Conservation (phyloP, 2,113 vertebrate species). For the Phaetusa simplex region DNA sequence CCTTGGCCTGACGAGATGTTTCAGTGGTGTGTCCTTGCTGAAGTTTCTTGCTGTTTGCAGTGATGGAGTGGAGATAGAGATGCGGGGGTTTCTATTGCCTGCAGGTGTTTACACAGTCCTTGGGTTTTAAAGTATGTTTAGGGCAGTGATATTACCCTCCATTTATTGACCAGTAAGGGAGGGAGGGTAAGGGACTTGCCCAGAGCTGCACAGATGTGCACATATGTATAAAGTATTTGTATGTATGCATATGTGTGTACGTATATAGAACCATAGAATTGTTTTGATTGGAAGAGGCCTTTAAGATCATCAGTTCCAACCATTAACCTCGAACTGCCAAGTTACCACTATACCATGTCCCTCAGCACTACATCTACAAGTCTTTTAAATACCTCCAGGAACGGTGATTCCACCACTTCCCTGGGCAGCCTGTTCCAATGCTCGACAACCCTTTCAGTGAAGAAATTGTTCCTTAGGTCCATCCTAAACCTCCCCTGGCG, state of each 20-base stretch:
- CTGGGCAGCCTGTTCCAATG: not conserved
- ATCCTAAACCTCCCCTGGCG: not conserved
- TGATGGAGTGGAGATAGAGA: not conserved
- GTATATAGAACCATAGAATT: not conserved
- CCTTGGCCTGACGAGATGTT: not conserved
- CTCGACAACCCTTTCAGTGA: not conserved
- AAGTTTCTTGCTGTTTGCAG: not conserved
- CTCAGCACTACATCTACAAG: not conserved
- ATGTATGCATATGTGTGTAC: not conserved
- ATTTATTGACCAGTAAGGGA: not conserved
- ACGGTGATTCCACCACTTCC: not conserved
- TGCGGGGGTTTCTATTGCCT: not conserved
- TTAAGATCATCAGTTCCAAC: not conserved
- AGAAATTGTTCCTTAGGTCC: not conserved
- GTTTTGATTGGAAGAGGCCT: not conserved
- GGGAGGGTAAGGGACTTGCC: not conserved
- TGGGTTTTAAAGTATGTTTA: not conserved
- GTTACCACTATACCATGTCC: not conserved
- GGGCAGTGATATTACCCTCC: not conserved
- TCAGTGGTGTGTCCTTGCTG: not conserved
- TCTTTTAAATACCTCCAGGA: not conserved
- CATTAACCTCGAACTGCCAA: not conserved
- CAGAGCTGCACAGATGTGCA: not conserved
- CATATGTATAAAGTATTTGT: not conserved
- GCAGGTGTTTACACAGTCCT: not conserved